Base-by-base conservation (phyloP, 2,113 vertebrate species). In the Entomyzon cyanotis region DNA sequence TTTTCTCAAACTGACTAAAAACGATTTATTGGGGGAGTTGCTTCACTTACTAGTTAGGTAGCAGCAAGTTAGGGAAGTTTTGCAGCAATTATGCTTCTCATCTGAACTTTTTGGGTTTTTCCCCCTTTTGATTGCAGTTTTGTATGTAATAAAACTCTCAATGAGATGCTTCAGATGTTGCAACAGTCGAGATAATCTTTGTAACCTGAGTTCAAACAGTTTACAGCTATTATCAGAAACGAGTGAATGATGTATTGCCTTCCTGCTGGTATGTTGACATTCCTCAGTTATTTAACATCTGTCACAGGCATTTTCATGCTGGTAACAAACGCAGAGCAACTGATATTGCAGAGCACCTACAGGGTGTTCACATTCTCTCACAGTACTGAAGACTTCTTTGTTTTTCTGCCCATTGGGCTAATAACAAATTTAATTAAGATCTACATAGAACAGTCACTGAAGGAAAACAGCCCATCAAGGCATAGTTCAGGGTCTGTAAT, bases 201-300 rank as follows among this genome's bases (percentile, higher is more conserved):
- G 86, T 94, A 93, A 96, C 84, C 87, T 60, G 90, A 96, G 70
- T 60, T 92, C 79, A 79, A 90, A 81, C 11, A 87, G 91, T 95
- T 95, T 89, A 82, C 19, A 77, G 95, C 81, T 91, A 80, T 77
- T 96, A 96, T 83, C 95, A 89, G 81, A 83, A 93, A 94, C 0
- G 3, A 33, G 77, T 59, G 81, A 84, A 60, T 59, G 94, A 95
- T 81, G 68, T 21, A 75, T 90, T 78, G 78, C 92, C 68, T 82
- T 95, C 93, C 84, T n/a, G 68, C 93, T 82, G 91, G 60, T 65
- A 77, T 58, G 94, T 37, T 96, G 89, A 82, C 94, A 95, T 95
- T 94, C 93, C 93, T 96, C 41, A 88, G 89, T 82, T 83, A 95
- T 73, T 97, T 81, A 68, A 85, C 94, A 91, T 93, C 96, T 94